Percentiles rank a stretch among this genome's conserved stretches.
These are phyloP conservation scores for Actinia tenebrosa DNA, from an alignment of 64 coral and sea anemone species.

Conservation along the genomic window DNA sequence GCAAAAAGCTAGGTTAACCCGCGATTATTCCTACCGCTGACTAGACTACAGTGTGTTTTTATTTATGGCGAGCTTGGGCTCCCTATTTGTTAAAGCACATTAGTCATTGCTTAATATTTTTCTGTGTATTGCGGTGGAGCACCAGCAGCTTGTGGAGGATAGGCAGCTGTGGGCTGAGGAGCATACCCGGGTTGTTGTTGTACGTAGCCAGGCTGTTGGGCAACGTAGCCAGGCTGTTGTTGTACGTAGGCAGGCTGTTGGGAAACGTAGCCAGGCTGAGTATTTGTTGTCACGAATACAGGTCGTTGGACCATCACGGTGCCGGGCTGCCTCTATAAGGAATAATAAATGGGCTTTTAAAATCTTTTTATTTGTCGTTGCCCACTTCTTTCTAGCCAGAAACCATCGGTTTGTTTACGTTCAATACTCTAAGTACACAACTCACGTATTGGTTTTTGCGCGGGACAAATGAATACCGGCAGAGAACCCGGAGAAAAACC, in stretches of 20 bases:
- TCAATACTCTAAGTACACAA: too few relatives aligned
- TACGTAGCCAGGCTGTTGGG: neutral
- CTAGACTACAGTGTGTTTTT: too few relatives aligned
- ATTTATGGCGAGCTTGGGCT: too few relatives aligned
- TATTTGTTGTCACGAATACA: neutral
- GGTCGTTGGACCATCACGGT: neutral
- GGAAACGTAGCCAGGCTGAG: neutral
- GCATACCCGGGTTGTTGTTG: neutral
- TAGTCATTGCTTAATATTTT: neutral
- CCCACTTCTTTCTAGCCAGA: too few relatives aligned
- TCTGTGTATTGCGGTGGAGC: neutral
- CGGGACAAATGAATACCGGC: too few relatives aligned
- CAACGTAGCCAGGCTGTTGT: neutral
- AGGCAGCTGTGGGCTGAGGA: neutral
- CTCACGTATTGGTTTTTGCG: too few relatives aligned
- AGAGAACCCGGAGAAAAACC: too few relatives aligned
- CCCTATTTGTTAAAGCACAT: too few relatives aligned
- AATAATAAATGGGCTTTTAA: neutral
- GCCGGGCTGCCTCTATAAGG: neutral
- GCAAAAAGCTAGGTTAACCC: too few relatives aligned
- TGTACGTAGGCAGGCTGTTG: neutral
- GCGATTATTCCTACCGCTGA: too few relatives aligned
- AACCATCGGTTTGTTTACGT: too few relatives aligned
- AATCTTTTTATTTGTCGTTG: too few relatives aligned
- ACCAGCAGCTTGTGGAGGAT: neutral